These are phyloP conservation scores for Phenganax stokvisi DNA, from an alignment of 92 coral and sea anemone species.

Conservation along the genomic window DNA sequence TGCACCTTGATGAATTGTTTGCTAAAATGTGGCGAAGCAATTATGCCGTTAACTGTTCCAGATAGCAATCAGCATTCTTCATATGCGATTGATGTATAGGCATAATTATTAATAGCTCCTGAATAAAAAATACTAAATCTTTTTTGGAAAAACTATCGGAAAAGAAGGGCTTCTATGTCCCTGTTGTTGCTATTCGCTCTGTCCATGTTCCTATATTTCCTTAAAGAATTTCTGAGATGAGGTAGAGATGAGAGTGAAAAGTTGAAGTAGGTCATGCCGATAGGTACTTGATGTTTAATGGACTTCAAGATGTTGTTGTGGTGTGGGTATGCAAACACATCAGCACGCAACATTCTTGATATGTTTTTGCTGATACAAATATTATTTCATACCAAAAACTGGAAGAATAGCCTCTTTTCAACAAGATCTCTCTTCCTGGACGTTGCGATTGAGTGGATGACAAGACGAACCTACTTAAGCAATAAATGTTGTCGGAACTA, in stretches of 20 bases:
- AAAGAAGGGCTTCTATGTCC: too few relatives aligned
- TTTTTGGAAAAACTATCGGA: background rate
- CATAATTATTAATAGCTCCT: background rate
- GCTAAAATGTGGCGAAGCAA: conserved; percentile 26
- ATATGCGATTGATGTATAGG: background rate
- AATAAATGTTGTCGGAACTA: too few relatives aligned
- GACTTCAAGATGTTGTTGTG: background rate
- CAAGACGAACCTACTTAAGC: too few relatives aligned
- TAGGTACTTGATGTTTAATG: conserved; percentile 17
- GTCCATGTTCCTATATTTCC: too few relatives aligned
- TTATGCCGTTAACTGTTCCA: conserved; percentile 18
- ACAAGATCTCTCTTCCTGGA: too few relatives aligned
- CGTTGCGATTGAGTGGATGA: too few relatives aligned
- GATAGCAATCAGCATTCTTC: conserved; percentile 38
- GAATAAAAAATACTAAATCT: background rate
- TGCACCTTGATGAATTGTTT: conserved; percentile 11
- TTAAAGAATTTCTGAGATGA: too few relatives aligned
- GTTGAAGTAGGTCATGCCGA: background rate
- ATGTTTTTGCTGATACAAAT: background rate
- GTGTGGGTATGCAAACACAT: background rate
- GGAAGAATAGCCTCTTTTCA: too few relatives aligned
- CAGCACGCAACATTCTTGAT: conserved; percentile 10
- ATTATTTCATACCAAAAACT: background rate
- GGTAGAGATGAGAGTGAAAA: background rate
- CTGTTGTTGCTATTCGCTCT: too few relatives aligned